phyloP scores from a whole-genome alignment of 1,140 invertebrate species.

The Ruditapes philippinarum region DNA sequence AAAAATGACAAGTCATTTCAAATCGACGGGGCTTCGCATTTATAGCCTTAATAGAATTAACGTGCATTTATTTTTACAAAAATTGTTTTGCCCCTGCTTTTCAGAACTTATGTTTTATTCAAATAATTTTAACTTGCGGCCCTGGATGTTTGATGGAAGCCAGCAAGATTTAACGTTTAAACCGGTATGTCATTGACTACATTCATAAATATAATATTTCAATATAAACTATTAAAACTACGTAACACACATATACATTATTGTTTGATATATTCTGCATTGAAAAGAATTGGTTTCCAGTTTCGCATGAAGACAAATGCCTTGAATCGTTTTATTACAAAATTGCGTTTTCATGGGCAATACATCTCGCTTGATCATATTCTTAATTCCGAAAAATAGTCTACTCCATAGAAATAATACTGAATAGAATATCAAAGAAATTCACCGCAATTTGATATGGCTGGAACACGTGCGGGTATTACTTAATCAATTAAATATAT shows the following conservation, averaged over 20 bases:
- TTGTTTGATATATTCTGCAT: no score
- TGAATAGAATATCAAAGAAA: slow-evolving; percentile 50
- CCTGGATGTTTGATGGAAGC: no score
- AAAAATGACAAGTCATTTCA: background rate
- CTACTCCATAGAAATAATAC: background rate
- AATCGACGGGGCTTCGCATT: background rate
- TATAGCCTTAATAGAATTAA: background rate
- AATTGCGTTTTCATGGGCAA: background rate
- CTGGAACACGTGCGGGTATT: slow-evolving; percentile 30
- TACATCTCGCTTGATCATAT: background rate
- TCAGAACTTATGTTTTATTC: no score
- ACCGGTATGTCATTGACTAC: no score
- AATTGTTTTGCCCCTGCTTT: no score
- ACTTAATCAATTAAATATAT: slow-evolving; percentile 66
- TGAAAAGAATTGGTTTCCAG: no score
- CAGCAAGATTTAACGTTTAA: no score
- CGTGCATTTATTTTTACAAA: no score
- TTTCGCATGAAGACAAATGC: background rate
- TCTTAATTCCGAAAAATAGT: background rate
- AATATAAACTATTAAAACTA: no score
- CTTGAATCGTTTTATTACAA: background rate
- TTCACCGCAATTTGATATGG: slow-evolving; percentile 13
- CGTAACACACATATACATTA: no score
- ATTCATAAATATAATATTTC: no score
- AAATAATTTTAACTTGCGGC: no score